Evolutionary conservation across 1,140 invertebrate species (phyloP).

Genomic region (Araneus ventricosus): DNA sequence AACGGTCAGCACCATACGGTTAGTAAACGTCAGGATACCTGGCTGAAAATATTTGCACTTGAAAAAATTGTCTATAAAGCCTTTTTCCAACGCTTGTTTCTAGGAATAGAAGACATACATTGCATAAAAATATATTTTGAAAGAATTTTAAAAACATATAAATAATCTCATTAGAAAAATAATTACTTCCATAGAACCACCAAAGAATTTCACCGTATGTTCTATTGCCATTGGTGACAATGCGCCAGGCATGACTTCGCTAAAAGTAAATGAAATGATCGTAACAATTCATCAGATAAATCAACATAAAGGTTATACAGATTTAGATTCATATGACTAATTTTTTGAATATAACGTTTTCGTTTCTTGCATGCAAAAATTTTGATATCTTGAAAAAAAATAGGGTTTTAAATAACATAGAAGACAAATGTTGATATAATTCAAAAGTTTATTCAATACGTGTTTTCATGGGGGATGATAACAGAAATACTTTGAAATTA

Average conservation of each 20-base stretch:
- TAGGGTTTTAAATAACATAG: too few species aligned
- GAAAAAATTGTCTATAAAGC: not conserved
- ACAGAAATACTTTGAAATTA: too few species aligned
- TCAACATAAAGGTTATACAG: too few species aligned
- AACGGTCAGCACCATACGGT: conserved; percentile 16
- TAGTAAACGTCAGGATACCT: not conserved
- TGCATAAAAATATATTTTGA: not conserved
- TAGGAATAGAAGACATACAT: not conserved
- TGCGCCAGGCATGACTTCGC: conserved; percentile 54
- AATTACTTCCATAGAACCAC: too few species aligned
- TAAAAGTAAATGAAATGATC: not conserved
- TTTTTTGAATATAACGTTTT: too few species aligned
- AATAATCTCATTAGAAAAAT: not conserved
- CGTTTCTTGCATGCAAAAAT: too few species aligned
- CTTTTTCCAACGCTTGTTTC: not conserved
- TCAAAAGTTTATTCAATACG: too few species aligned
- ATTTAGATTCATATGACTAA: too few species aligned
- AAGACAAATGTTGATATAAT: too few species aligned
- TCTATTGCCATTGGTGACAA: not conserved
- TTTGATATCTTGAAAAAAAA: too few species aligned
- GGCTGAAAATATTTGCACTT: not conserved
- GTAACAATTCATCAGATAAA: too few species aligned
- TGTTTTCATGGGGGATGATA: too few species aligned
- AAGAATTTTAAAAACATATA: not conserved
- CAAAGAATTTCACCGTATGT: not conserved